phyloP scores from a whole-genome alignment of 2,113 vertebrate species.

The Onychostoma macrolepis region DNA sequence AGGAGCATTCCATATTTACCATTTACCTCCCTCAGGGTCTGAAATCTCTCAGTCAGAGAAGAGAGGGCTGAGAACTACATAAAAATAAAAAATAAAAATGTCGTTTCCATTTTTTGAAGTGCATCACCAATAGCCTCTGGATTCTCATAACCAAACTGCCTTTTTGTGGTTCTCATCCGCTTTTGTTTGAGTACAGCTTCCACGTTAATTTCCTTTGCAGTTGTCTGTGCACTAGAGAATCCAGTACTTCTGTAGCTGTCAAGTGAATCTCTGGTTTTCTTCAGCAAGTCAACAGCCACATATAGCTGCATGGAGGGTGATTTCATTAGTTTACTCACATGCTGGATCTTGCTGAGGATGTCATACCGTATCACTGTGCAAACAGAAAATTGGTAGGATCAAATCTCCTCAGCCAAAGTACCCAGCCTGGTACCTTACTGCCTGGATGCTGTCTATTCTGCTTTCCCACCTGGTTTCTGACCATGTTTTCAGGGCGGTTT shows the following conservation, averaged over 20 bases:
- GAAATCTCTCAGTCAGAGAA: too few species aligned
- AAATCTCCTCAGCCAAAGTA: constrained; percentile 54
- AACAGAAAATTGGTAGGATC: constrained; percentile 46
- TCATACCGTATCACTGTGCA: too few species aligned
- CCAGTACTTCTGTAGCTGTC: constrained; percentile 39
- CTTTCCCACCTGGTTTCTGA: constrained; percentile 55
- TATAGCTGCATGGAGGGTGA: constrained; percentile 46
- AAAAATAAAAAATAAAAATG: neutral
- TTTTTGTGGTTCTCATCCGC: neutral
- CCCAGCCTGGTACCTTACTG: constrained; percentile 44
- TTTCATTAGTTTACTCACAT: constrained; percentile 30
- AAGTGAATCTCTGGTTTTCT: constrained; percentile 31
- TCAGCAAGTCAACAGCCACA: constrained; percentile 44
- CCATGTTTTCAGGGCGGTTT: constrained; percentile 38
- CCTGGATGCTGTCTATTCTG: constrained; percentile 43
- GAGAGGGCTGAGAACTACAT: neutral
- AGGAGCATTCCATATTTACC: too few species aligned
- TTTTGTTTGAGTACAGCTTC: neutral
- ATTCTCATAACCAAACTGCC: neutral
- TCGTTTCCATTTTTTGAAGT: neutral
- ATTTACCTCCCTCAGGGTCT: too few species aligned
- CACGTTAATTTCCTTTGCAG: constrained; percentile 32
- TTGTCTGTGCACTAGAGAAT: constrained; percentile 48
- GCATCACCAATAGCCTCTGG: neutral
- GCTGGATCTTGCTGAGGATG: too few species aligned